Base-by-base conservation (phyloP, 2,113 vertebrate species). In the Siniperca chuatsi region DNA sequence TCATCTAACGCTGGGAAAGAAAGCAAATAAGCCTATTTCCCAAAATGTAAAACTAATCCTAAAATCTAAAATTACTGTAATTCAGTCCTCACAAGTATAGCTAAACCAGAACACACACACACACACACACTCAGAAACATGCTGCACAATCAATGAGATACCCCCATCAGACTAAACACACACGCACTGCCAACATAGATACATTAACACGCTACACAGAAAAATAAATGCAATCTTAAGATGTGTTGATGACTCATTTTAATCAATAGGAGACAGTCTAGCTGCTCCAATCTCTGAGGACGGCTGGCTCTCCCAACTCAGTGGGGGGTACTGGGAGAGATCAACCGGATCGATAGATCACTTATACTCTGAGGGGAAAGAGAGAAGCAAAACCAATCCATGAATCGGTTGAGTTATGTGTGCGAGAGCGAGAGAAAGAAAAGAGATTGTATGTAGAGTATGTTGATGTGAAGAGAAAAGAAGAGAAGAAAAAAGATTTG, bases 341-440 rank as follows among this genome's bases (percentile, higher is more conserved):
- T 84, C 79, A 62, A 75, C 60, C 25, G 4, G 70, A 89, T 91
- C 87, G 3, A 92, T 93, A 82, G 77, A 90, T 88, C 90, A 74
- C 81, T 89, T 79, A 62, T 37, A 48, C 69, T 81, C 16, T 0
- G 23, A 44, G 48, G 54, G 48, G 58, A 62, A 40, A n/a, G 80
- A 83, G 75, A 52, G 58, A 61, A 55, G 81, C 69, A 44, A 72
- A 79, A 83, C 50, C 66, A 54, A 89, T 84, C 79, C 76, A 84
- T 82, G 82, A 61, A 44, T 73, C 21, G 25, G 40, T 65, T 60
- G 68, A 62, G 79, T 50, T 23, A 2, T 69, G 62, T 54, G 48
- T 35, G 72, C 16, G 73, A 42, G 74, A 16, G 29, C 20, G 18
- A 48, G 18, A 37, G 21, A 46, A 2, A 58, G n/a, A 25, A 44